phyloP scores from a whole-genome alignment of 1,140 invertebrate species.

The Caenorhabditis remanei region DNA sequence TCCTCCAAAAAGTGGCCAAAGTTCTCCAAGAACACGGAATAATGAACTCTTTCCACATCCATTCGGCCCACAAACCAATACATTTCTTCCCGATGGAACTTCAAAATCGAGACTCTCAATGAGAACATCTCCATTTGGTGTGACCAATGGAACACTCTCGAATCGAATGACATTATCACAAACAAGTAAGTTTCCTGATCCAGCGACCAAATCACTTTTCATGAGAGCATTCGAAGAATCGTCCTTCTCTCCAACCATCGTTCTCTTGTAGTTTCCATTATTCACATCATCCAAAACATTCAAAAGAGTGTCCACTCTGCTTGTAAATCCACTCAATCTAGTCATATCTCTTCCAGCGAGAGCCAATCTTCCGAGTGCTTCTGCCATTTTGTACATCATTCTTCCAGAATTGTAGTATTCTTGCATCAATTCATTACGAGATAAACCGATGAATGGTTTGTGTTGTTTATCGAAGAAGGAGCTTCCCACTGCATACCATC shows the following conservation, averaged over 20 bases:
- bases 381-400: constrained; percentile 95
- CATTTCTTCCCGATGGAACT: constrained; percentile 93
- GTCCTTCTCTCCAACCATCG: constrained; percentile 84
- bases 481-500: constrained; percentile 92
- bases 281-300: constrained; percentile 89
- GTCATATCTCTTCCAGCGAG: constrained; percentile 93
- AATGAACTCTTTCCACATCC: constrained; percentile 92
- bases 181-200: constrained; percentile 85
- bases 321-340: constrained; percentile 91
- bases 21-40: constrained; percentile 79
- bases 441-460: constrained; percentile 70
- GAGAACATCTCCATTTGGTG: constrained; percentile 95
- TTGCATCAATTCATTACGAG: constrained; percentile 78
- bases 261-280: constrained; percentile 87
- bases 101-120: constrained; percentile 90
- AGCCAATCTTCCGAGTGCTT: constrained; percentile 93
- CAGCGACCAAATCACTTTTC: constrained; percentile 42
- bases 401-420: constrained; percentile 95
- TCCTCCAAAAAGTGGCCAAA: constrained; percentile 93
- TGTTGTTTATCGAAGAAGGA: constrained; percentile 86
- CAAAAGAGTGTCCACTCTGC: constrained; percentile 90
- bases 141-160: constrained; percentile 91
- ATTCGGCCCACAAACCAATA: constrained; percentile 95
- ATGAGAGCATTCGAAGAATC: neutral
- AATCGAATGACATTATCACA: constrained; percentile 93